phyloP scores from a whole-genome alignment of 2,113 vertebrate species.

The Cichladusa arquata region DNA sequence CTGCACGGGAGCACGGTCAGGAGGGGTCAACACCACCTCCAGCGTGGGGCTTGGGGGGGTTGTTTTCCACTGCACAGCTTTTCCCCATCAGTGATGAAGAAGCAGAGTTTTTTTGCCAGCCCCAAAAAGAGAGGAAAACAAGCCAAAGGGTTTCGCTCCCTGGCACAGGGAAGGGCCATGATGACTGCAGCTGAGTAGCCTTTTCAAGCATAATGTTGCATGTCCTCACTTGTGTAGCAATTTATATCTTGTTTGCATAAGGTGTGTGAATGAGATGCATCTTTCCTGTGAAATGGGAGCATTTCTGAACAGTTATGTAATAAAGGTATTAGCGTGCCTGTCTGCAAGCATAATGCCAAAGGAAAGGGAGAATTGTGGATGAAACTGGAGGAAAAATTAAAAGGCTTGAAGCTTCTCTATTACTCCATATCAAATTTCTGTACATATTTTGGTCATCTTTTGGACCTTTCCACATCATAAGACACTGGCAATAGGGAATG shows the following conservation, averaged over 20 bases:
- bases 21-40: background rate
- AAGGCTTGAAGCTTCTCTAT: background rate
- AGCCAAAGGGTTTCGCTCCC: background rate
- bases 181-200: background rate
- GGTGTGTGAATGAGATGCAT: conserved; percentile 22
- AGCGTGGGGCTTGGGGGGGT: background rate
- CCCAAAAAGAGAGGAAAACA: background rate
- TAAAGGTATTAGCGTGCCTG: background rate
- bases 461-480: background rate
- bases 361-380: background rate
- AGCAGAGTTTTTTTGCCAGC: background rate
- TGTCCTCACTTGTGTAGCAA: conserved; percentile 33
- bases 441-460: background rate
- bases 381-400: background rate
- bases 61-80: background rate
- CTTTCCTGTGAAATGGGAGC: conserved; percentile 10
- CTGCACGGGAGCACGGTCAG: background rate
- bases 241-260: conserved; percentile 53
- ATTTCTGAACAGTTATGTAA: conserved; percentile 36
- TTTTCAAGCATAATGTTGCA: background rate
- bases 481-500: background rate
- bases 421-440: background rate
- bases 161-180: conserved; percentile 3
- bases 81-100: background rate
- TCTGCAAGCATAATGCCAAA: background rate